Percentiles rank a stretch among this genome's conserved stretches.
These are phyloP conservation scores for Spodoptera frugiperda DNA, from an alignment of 1,140 invertebrate species.

Conservation along the genomic window DNA sequence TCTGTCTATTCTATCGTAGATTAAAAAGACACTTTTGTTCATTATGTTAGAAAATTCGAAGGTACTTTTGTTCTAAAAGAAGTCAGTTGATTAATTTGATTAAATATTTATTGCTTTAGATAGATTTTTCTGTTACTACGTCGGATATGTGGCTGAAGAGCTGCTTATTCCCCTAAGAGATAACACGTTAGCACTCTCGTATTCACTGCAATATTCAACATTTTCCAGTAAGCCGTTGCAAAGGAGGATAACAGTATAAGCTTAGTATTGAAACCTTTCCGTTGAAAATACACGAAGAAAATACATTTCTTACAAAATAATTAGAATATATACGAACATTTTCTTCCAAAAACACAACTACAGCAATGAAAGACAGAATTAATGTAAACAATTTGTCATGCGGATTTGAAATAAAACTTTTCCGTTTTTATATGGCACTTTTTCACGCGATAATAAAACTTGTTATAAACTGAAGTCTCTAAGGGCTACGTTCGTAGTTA, in stretches of 20 bases:
- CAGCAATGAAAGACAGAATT: neutral
- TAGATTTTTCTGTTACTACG: neutral
- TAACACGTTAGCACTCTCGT: constrained; percentile 32
- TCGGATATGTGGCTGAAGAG: neutral
- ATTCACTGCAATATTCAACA: constrained; percentile 35
- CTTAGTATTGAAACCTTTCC: neutral
- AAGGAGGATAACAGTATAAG: constrained; percentile 18
- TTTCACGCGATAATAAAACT: constrained; percentile 7
- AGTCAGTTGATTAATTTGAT: too few relatives aligned
- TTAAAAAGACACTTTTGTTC: neutral
- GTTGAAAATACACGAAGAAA: constrained; percentile 5
- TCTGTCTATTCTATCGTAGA: neutral
- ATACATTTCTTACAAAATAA: neutral
- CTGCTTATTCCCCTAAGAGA: constrained; percentile 26
- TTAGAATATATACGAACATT: neutral
- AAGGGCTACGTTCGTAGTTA: constrained; percentile 38
- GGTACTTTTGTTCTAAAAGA: too few relatives aligned
- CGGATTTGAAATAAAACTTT: neutral
- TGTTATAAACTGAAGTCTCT: constrained; percentile 36
- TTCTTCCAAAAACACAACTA: neutral
- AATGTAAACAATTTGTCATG: constrained; percentile 24
- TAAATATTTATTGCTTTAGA: too few relatives aligned
- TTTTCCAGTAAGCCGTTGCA: constrained; percentile 23
- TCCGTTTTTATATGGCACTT: constrained; percentile 4
- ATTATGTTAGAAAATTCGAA: neutral